Percentiles rank a stretch among this genome's conserved stretches.
These are phyloP conservation scores for Cyphomyrus discorhynchus DNA, from an alignment of 2,113 vertebrate species.

Conservation along the genomic window DNA sequence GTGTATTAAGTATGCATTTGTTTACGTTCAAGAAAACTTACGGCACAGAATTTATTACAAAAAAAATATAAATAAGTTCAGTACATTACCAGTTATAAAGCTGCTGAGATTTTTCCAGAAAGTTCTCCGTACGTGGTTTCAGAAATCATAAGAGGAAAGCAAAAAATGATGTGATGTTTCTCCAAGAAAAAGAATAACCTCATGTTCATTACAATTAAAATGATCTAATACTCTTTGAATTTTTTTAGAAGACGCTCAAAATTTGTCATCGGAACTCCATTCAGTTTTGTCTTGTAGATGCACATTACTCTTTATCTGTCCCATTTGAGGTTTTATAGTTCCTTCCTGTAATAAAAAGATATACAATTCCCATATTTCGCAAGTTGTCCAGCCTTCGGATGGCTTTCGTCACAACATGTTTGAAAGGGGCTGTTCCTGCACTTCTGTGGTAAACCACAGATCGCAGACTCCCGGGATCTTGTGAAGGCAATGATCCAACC, in stretches of 20 bases:
- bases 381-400: neutral
- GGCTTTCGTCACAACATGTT: neutral
- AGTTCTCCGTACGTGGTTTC: neutral
- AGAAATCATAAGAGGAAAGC: neutral
- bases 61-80: neutral
- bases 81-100: neutral
- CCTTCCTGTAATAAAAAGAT: neutral
- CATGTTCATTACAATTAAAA: neutral
- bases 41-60: neutral
- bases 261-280: neutral
- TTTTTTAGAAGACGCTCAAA: no score
- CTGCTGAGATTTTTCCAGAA: neutral
- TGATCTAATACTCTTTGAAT: neutral
- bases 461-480: neutral
- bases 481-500: neutral
- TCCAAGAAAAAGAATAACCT: neutral
- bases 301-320: neutral
- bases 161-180: neutral
- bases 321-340: neutral
- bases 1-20: neutral
- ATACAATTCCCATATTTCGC: neutral
- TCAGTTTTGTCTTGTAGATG: neutral
- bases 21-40: neutral
- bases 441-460: neutral
- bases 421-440: neutral